phyloP scores from a whole-genome alignment of 2,888 invertebrate genomes.

The Schizotus pectinicornis region DNA sequence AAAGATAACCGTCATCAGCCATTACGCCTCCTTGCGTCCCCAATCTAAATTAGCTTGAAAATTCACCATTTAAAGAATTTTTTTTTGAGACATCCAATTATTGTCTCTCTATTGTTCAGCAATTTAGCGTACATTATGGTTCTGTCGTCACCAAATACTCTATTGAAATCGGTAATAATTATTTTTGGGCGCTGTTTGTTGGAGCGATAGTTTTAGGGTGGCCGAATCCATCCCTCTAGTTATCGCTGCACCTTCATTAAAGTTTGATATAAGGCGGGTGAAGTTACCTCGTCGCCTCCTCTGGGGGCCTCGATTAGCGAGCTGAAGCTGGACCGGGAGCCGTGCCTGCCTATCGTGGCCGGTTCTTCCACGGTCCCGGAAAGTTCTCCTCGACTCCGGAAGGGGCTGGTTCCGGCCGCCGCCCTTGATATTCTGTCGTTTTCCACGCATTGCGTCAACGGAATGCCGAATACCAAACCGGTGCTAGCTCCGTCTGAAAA shows the following conservation, averaged over 20 bases:
- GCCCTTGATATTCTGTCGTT: slow-evolving; percentile 70
- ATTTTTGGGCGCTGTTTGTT: no score
- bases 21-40: background rate
- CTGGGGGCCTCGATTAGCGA: slow-evolving; percentile 67
- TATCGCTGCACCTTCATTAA: background rate
- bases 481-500: slow-evolving; percentile 43
- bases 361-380: slow-evolving; percentile 53
- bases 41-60: no score
- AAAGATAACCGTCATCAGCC: no score
- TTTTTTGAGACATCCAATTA: no score
- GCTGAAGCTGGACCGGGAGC: slow-evolving; percentile 75
- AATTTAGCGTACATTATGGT: no score
- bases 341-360: slow-evolving; percentile 52
- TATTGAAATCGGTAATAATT: no score
- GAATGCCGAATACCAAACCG: slow-evolving; percentile 83
- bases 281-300: slow-evolving; percentile 64
- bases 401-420: slow-evolving; percentile 47
- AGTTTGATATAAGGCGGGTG: no score
- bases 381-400: slow-evolving; percentile 44
- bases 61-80: no score
- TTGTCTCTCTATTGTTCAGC: no score
- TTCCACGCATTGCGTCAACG: slow-evolving; percentile 82
- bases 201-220: no score
- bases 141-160: no score
- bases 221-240: no score